Base-by-base conservation (phyloP, 2,113 vertebrate species). In the Siniperca chuatsi region DNA sequence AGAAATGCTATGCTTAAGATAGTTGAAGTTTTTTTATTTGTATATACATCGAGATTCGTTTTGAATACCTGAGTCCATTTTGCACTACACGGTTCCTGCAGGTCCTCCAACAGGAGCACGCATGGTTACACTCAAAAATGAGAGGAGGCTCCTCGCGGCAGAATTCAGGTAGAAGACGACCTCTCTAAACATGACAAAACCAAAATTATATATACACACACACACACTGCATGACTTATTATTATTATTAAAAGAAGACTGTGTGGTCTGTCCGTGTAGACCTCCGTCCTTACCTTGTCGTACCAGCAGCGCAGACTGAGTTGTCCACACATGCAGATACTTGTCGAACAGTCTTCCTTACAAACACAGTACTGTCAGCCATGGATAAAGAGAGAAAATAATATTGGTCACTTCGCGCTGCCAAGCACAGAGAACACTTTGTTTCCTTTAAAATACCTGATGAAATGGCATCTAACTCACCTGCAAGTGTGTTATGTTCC, bases 231-330 rank as follows among this genome's bases (percentile, higher is more conserved):
- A 1, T 29, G 29, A 29, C 4, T 37, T 37, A 37, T 37, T 37
- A 37, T 4, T 37, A 37, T 37, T 37, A 37, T 37, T 21, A 42
- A 76, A 4, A 29, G 55, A 62, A 1, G 6, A 37, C 15, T 4
- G 48, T 21, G 6, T 29, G 18, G 33, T 46, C 33, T 68, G 8
- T 75, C 12, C 5, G 8, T 25, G 46, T 2, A 9, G 61, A 48
- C 42, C 8, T 72, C 23, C 11, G 1, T 50, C 3, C 96, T 96
- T 91, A 99, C 98, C 98, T 97, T 97, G 82, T 97, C 97, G 9
- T 99, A 99, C 98, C 98, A 99, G 94, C 98, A 98, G 90, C 98
- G 97, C 95, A 99, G 95, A 86, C 98, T 99, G 87, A 99, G 97
- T 70, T 99, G 98, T 71, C 98, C 97, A 71, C 98, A 99, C 98